phyloP scores from a whole-genome alignment of 1,140 invertebrate genomes.

The Brachionus angularis region DNA sequence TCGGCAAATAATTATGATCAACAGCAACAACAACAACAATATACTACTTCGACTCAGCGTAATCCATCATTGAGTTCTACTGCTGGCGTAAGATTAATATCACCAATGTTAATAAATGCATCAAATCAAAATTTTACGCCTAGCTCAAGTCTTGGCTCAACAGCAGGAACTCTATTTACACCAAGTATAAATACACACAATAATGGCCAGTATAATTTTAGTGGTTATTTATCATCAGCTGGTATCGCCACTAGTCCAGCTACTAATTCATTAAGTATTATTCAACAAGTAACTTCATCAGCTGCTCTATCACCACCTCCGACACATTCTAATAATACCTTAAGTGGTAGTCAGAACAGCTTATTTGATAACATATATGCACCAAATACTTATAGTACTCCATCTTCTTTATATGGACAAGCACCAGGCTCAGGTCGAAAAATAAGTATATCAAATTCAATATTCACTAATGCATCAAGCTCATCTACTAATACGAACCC shows the following conservation, averaged over 20 bases:
- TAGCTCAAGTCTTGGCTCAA: slow-evolving; percentile 26
- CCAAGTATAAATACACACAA: neutral
- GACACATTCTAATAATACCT: neutral
- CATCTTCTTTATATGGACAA: neutral
- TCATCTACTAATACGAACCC: too few relatives aligned
- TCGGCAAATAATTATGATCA: neutral
- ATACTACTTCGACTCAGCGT: too few relatives aligned
- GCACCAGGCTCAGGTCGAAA: slow-evolving; percentile 24
- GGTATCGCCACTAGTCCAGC: slow-evolving; percentile 12
- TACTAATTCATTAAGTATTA: slow-evolving; percentile 1
- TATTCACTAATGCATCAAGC: too few relatives aligned
- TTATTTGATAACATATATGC: slow-evolving; percentile 24
- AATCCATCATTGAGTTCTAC: slow-evolving; percentile 22
- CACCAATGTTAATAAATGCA: slow-evolving; percentile 39
- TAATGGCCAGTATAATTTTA: neutral
- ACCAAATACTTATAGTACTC: slow-evolving; percentile 17
- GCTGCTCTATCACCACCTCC: neutral
- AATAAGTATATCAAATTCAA: neutral
- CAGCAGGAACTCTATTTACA: slow-evolving; percentile 18
- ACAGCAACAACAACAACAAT: too few relatives aligned
- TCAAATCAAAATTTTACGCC: slow-evolving; percentile 36
- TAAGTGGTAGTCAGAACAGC: neutral
- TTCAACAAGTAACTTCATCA: slow-evolving; percentile 14
- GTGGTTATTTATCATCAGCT: slow-evolving; percentile 22
- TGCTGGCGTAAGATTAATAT: slow-evolving; percentile 17